Conservation (phyloP, 2,113 vertebrate genomes). For the Cyprinodon tularosa region DNA sequence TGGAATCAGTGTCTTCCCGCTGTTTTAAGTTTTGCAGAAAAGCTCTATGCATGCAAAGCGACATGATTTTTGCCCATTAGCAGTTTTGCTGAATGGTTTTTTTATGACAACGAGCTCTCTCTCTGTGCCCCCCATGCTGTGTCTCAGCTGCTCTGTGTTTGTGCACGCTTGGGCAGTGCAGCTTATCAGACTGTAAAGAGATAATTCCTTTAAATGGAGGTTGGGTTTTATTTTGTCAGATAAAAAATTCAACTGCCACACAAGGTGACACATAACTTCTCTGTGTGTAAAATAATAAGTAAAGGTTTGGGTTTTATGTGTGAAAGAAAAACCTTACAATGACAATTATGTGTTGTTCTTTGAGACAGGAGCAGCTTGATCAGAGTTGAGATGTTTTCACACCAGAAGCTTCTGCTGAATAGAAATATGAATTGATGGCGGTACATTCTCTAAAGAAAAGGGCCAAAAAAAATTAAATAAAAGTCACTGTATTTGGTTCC, state of each 20-base stretch:
- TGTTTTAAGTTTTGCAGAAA: conserved; percentile 22
- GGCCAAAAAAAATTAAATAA: no score
- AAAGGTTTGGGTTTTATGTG: conserved; percentile 1
- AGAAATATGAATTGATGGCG: neutral
- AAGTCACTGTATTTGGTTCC: neutral
- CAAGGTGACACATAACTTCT: conserved; percentile 22
- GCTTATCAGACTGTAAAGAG: conserved; percentile 28
- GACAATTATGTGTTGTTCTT: neutral
- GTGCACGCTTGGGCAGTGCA: conserved; percentile 1
- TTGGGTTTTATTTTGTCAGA: conserved; percentile 18
- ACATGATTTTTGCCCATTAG: conserved; percentile 17
- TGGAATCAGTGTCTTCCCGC: conserved; percentile 10
- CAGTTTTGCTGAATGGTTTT: conserved; percentile 34
- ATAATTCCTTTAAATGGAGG: conserved; percentile 25
- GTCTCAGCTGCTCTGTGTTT: conserved; percentile 45
- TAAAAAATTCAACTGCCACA: conserved; percentile 11
- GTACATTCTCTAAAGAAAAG: neutral
- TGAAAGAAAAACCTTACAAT: neutral
- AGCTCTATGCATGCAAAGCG: conserved; percentile 20
- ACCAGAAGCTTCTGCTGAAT: neutral
- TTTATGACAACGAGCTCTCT: conserved; percentile 29
- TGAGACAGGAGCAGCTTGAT: conserved; percentile 5
- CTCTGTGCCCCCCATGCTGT: conserved; percentile 27
- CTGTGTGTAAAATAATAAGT: neutral
- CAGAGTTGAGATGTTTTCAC: conserved; percentile 1